Base-by-base conservation (phyloP, 2,113 vertebrate genomes). In the Pterocles burchelli region DNA sequence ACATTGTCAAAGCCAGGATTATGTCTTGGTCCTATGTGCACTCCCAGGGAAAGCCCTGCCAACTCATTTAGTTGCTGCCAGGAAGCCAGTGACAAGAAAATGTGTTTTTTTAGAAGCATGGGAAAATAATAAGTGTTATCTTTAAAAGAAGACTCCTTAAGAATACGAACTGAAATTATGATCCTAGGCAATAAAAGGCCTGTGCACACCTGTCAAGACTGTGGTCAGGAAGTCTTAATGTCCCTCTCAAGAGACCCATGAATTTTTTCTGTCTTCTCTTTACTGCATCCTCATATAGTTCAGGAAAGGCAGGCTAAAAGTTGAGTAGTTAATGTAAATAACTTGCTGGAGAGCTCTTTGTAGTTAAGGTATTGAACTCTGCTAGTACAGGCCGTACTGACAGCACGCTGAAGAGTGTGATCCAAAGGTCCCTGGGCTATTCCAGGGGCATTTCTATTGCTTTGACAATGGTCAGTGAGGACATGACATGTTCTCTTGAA, bases 1-100 rank as follows among this genome's bases (percentile, higher is more conserved):
- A 63, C 76, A 52, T 95, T 96, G 92, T 95, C 80, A 92, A 90
- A 95, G 90, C 66, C 68, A 76, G 85, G 92, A 95, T 96, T 96
- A 97, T 92, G 79, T 66, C 81, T 85, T 67, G 73, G 93, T 95
- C 88, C 83, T 95, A 2, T 71, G 79, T 86, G 55, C 79, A 55
- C 72, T 83, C 83, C 21, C 75, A 77, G 55, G 68, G 88, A 95
- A 96, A 90, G 34, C 82, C 51, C 79, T 93, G 92, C 92, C 95
- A 96, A 70, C 58, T 73, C 29, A 45, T 84, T 62, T 16, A 67
- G 59, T 9, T 77, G 88, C 63, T 95, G 96, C 85, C 92, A 94
- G 92, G 55, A 90, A 96, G 46, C 33, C 72, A 90, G 33, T 46
- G 46, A 46, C 18, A 17, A 46, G 46, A 46, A 46, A 46, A 46